phyloP scores from a whole-genome alignment of 2,797 vertebrate species.

The Tinamus major region DNA sequence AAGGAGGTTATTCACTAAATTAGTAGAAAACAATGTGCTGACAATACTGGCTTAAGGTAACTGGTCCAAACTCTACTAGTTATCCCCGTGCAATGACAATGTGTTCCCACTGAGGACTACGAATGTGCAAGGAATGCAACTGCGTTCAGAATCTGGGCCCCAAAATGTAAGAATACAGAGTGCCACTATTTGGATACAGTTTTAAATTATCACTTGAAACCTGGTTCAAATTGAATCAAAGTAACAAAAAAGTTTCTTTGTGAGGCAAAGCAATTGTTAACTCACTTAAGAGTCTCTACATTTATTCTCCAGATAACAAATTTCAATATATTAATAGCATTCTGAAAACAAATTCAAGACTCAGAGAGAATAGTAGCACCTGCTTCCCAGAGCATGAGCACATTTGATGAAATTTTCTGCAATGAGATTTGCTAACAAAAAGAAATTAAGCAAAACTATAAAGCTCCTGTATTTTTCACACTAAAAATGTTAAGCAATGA shows the following conservation, averaged over 20 bases:
- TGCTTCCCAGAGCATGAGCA: conserved; percentile 61
- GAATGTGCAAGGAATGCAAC: conserved; percentile 12
- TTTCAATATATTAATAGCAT: conserved; percentile 7
- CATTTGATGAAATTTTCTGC: conserved; percentile 9
- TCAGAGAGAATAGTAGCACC: conserved; percentile 49
- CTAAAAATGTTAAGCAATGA: conserved; percentile 61
- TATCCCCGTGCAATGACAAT: conserved; percentile 63
- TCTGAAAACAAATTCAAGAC: conserved; percentile 11
- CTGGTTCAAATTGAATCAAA: background rate
- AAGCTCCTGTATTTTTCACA: conserved; percentile 24
- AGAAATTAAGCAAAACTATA: background rate
- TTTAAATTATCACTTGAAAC: background rate
- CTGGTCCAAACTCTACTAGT: conserved; percentile 62
- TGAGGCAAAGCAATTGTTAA: background rate
- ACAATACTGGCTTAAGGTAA: background rate
- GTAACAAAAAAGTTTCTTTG: background rate
- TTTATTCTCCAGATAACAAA: background rate
- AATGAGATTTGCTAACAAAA: background rate
- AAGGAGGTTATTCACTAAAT: conserved; percentile 51
- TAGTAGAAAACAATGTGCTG: background rate
- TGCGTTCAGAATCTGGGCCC: background rate
- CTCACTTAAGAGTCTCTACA: background rate
- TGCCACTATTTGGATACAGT: conserved; percentile 43
- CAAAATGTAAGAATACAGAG: conserved; percentile 46
- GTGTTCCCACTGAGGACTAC: conserved; percentile 32